Base-by-base conservation (phyloP, 2,797 vertebrate species). In the Sphenopsis melanotis region DNA sequence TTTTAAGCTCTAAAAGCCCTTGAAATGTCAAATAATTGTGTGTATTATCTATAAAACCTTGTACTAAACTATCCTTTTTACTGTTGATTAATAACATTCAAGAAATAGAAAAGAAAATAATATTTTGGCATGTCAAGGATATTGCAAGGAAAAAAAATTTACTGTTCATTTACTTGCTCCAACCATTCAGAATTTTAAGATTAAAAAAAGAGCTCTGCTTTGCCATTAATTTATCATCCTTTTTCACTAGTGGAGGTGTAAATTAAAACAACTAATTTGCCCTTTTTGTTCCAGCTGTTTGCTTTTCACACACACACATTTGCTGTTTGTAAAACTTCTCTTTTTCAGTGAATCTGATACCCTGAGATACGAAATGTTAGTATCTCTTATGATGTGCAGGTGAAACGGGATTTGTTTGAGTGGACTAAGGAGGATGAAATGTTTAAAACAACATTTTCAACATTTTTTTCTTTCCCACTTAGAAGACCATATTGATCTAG, bases 21-120 rank as follows among this genome's bases (percentile, higher is more conserved):
- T 34, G n/a, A 71, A 92, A 89, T 91, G 16, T 94, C 75, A 93
- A 85, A n/a, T 50, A 69, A 57, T 41, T 78, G 20, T 42, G 36
- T 80, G 26, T 30, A 1, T 77, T 94, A 34, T 39, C 56, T 76
- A 19, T 76, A 83, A 80, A 86, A 50, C 36, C 46, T 49, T 91
- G 24, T 56, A 37, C 8, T 50, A 24, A 42, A 16, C 44, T 56
- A 44, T 7, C 46, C 36, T 68, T 55, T 42, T 44, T 41, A 23
- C 5, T 50, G 19, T 32, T 56, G 36, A 46, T 77, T 77, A 72
- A 39, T 61, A 70, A 29, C 7, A 12, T 56, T 61, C 34, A 75
- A 20, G 30, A 72, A 87, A 78, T 32, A 36, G 46, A 53, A 75
- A 60, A 59, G 49, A 61, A 85, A 44, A 64, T 49, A n/a, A 1